phyloP scores from a whole-genome alignment of 2,113 vertebrate genomes.

The Rhynchopsitta pachyrhyncha region DNA sequence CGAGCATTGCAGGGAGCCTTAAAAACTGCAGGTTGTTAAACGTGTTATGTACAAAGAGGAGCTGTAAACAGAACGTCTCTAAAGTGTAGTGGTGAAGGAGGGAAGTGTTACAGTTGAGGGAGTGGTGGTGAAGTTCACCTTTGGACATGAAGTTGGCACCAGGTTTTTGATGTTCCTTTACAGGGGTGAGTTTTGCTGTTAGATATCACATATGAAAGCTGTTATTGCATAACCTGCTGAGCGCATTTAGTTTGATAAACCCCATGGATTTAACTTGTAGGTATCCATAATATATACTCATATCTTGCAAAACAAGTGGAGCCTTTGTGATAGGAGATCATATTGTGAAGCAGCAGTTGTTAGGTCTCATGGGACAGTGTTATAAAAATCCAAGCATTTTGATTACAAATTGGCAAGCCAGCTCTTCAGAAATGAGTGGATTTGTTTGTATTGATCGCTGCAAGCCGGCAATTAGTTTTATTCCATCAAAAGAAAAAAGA shows the following conservation, averaged over 20 bases:
- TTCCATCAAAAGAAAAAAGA: not conserved
- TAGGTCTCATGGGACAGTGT: not conserved
- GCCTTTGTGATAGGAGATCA: constrained; percentile 38
- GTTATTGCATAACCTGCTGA: not conserved
- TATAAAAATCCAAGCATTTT: not conserved
- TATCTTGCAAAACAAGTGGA: constrained; percentile 1
- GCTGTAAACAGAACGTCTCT: not conserved
- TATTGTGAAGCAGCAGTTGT: not conserved
- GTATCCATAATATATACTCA: not conserved
- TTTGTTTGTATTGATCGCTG: not conserved
- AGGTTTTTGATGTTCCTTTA: not conserved
- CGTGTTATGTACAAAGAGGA: not conserved
- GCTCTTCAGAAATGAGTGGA: not conserved
- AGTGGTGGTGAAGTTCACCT: not conserved
- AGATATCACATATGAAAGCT: not conserved
- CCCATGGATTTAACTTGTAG: not conserved
- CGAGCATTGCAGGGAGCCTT: not conserved
- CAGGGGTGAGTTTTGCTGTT: not conserved
- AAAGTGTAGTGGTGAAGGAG: not conserved
- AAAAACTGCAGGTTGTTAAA: not conserved
- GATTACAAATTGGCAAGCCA: not conserved
- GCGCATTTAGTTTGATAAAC: not conserved
- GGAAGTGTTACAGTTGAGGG: not conserved
- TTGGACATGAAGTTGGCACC: not conserved
- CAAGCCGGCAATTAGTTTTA: not conserved